These are phyloP conservation scores for Scleropages formosus DNA, from an alignment of 2,797 vertebrate species.

Conservation along the genomic window DNA sequence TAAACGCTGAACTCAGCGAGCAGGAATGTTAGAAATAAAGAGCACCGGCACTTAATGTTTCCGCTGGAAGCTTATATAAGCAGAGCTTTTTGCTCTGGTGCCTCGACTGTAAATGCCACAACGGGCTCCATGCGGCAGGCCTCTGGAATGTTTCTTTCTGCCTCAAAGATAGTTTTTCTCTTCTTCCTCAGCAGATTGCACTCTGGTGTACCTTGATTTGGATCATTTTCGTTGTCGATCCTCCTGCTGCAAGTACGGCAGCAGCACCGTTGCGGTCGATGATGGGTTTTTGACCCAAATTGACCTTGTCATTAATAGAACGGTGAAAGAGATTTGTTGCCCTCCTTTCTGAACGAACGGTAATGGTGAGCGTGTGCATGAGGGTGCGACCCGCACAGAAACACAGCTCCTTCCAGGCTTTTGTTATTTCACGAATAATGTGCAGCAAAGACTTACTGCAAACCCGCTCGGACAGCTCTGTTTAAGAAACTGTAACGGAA, in stretches of 20 bases:
- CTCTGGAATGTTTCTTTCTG: not conserved
- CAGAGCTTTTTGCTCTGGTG: not conserved
- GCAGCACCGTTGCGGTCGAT: not conserved
- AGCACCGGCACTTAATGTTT: not conserved
- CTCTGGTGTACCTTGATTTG: not conserved
- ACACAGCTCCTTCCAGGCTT: not conserved
- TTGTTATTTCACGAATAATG: not conserved
- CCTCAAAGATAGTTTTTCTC: not conserved
- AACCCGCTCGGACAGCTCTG: too few species aligned
- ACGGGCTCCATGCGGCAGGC: not conserved
- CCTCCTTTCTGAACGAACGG: not conserved
- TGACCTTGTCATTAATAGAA: not conserved
- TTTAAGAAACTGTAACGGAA: not conserved
- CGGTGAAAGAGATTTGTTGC: not conserved
- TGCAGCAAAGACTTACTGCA: not conserved
- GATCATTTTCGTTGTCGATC: not conserved
- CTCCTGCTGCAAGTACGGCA: not conserved
- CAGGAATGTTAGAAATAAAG: not conserved
- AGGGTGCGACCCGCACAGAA: not conserved
- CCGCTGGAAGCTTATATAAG: constrained; percentile 7
- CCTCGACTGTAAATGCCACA: not conserved
- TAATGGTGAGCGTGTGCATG: not conserved
- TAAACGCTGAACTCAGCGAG: not conserved
- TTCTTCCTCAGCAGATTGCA: not conserved
- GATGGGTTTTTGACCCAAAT: not conserved